These are phyloP conservation scores for Leptarthrus brevirostris DNA, from an alignment of 2,888 invertebrate genomes.

Conservation along the genomic window DNA sequence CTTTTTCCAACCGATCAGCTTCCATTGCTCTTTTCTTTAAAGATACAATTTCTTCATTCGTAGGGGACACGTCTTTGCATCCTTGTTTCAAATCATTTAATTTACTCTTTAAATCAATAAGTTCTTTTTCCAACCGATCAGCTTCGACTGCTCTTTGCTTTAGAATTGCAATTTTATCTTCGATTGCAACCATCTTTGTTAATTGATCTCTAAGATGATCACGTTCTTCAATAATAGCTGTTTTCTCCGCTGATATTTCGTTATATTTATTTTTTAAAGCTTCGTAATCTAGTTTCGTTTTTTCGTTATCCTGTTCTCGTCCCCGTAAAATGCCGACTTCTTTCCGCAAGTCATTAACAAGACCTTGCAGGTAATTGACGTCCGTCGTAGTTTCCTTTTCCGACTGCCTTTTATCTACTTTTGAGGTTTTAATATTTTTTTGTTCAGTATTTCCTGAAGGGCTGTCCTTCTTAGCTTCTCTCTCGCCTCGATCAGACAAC, in stretches of 20 bases:
- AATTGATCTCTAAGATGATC: conserved; percentile 47
- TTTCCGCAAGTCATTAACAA: conserved; percentile 34
- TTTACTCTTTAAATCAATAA: no score
- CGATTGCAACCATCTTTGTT: conserved; percentile 46
- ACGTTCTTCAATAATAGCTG: conserved; percentile 22
- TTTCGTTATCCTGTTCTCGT: conserved; percentile 14
- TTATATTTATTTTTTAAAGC: conserved; percentile 25
- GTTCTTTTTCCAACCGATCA: conserved; percentile 47
- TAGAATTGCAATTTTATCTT: conserved; percentile 47
- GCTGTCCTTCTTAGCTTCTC: conserved; percentile 13
- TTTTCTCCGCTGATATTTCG: not conserved
- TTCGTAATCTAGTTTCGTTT: not conserved
- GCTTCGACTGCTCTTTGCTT: conserved; percentile 47
- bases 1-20: not conserved
- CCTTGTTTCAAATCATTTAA: not conserved
- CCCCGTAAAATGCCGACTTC: conserved; percentile 38
- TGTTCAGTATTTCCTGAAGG: conserved; percentile 18
- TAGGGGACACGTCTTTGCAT: not conserved
- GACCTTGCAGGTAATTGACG: conserved; percentile 40
- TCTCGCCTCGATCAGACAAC: no score
- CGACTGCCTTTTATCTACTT: not conserved
- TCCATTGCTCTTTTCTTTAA: no score
- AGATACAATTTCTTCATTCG: not conserved
- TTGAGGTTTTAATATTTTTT: no score
- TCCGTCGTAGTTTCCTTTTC: conserved; percentile 32